Evolutionary conservation across 2,888 invertebrate species (phyloP).

Genomic region (Acleris cristana): DNA sequence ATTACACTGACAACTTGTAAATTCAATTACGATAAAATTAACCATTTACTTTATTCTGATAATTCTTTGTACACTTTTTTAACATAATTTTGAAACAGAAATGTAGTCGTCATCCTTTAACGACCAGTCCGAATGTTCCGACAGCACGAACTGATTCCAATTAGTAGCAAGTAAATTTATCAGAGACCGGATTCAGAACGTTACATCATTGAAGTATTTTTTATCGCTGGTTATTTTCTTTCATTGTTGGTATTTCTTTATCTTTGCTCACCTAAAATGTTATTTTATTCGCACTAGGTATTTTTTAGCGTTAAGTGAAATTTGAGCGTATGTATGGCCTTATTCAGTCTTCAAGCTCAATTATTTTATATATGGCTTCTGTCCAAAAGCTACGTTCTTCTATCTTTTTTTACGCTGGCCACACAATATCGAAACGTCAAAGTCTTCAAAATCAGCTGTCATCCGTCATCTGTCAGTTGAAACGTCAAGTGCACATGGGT

Average conservation of each 20-base stretch:
- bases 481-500: constrained; percentile 45
- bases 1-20: neutral
- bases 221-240: constrained; percentile 1
- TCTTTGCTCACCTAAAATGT: no score
- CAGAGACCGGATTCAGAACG: constrained; percentile 23
- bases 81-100: neutral
- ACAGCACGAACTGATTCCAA: constrained; percentile 2
- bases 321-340: no score
- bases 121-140: neutral
- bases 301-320: no score
- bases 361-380: no score
- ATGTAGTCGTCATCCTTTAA: neutral
- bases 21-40: neutral
- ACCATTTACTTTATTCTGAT: neutral
- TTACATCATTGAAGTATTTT: constrained; percentile 3
- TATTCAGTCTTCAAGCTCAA: no score
- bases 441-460: constrained; percentile 42
- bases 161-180: constrained; percentile 11
- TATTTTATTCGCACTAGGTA: neutral
- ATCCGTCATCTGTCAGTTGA: constrained; percentile 8
- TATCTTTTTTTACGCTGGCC: neutral
- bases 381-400: neutral
- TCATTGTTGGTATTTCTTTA: neutral
- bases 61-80: neutral
- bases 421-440: constrained; percentile 10